Evolutionary conservation across 2,797 vertebrate genomes (phyloP), one percentile per base, ranked within the genome.

Genomic region (Rhodeus uyekii): DNA sequence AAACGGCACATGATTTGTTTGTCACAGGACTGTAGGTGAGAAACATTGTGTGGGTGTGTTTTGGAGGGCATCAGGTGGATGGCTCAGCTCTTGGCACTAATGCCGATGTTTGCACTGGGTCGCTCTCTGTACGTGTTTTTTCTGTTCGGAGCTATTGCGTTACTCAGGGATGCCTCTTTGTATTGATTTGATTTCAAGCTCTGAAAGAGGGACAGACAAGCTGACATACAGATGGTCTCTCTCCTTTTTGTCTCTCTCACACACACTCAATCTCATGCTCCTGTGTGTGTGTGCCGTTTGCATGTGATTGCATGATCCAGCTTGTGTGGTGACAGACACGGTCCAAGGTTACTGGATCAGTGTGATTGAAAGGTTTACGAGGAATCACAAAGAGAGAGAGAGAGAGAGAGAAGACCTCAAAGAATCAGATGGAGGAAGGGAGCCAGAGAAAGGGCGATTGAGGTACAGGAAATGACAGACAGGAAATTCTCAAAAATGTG

Each of bases 131-230:
- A 55, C 46, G 29, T 82, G 85, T 84, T 80, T 85, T 22, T 36
- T 71, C 72, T 46, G 46, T 63, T 84, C 64, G 13, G 73, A 79
- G 39, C 32, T 82, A 67, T 87, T 85, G 50, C 73, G 69, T 88
- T 81, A 76, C 86, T 72, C 75, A 82, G 84, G 82, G 82, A 88
- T 86, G 42, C 87, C 83, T 64, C 38, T n/a, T 79, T 82, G 50
- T 89, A 91, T 90, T 82, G 89, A 90, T 85, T 55, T 75, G 29
- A 84, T 83, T 87, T 74, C 58, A 36, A 73, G 34, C 42, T 81
- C 58, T 74, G 32, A 72, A 63, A 64, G 79, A 74, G 44, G 69
- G 58, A 53, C 69, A 78, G 68, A 76, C 73, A 61, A 77, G 83
- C 86, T 85, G 87, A 88, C 64, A 36, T 81, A 82, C 87, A 53